phyloP scores from a whole-genome alignment of 2,888 invertebrate genomes.

The Pteria penguin region DNA sequence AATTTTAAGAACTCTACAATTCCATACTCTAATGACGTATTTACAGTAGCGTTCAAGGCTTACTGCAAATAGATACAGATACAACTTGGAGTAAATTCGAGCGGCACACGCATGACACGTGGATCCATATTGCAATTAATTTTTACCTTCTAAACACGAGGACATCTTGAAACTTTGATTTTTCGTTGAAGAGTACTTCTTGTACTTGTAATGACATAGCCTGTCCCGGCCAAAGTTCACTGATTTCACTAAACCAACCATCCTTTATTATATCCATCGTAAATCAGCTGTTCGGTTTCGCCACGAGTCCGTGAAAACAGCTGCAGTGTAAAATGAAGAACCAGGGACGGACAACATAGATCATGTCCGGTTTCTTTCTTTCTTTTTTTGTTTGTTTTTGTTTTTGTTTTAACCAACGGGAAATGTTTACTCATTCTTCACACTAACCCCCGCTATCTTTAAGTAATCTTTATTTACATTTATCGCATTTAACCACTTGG shows the following conservation, averaged over 20 bases:
- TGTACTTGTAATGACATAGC: conserved; percentile 77
- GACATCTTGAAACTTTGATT: conserved; percentile 78
- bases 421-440: too few species aligned
- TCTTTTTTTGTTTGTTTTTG: too few species aligned
- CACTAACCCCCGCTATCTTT: too few species aligned
- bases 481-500: too few species aligned
- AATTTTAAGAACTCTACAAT: too few species aligned
- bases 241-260: conserved; percentile 96
- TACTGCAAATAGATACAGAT: neutral
- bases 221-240: conserved; percentile 81
- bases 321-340: neutral
- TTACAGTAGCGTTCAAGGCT: neutral
- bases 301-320: conserved; percentile 10
- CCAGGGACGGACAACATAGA: too few species aligned
- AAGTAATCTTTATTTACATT: too few species aligned
- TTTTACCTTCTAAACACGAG: conserved; percentile 76
- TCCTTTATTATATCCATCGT: conserved; percentile 79
- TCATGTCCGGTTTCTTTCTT: too few species aligned
- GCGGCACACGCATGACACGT: neutral
- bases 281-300: neutral
- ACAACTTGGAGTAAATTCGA: neutral
- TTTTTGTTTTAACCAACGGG: too few species aligned
- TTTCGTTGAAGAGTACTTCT: conserved; percentile 75
- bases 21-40: neutral
- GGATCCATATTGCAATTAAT: neutral